Conservation (phyloP, 2,113 vertebrate species). For the Pantherophis guttatus region DNA sequence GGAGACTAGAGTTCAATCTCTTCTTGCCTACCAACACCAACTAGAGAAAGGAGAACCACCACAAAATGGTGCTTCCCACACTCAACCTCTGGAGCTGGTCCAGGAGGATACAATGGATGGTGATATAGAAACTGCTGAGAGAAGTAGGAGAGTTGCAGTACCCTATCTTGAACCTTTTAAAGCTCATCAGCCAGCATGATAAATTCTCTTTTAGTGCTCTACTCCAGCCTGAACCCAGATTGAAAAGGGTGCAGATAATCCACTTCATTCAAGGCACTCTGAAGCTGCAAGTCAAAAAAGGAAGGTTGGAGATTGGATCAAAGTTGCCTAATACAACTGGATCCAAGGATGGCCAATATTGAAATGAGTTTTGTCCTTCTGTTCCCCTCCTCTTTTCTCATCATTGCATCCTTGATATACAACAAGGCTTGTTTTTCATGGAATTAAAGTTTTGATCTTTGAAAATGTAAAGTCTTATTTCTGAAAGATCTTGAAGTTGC, state of each 20-base stretch:
- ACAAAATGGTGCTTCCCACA: neutral
- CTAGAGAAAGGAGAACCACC: neutral
- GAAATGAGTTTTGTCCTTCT: neutral
- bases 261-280: neutral
- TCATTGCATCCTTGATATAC: neutral
- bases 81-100: neutral
- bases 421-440: neutral
- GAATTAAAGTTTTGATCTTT: neutral
- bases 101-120: no score
- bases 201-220: neutral
- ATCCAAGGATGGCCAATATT: neutral
- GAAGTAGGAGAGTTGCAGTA: neutral
- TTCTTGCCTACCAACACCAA: neutral
- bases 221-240: neutral
- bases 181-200: neutral
- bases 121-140: neutral
- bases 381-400: neutral
- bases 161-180: neutral
- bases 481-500: neutral
- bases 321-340: neutral
- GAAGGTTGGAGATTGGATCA: neutral
- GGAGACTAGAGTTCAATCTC: neutral
- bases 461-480: neutral
- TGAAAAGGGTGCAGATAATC: neutral
- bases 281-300: neutral